Percentiles rank a stretch among this genome's conserved stretches.
phyloP scores from a whole-genome alignment of 1,140 invertebrate species.

The Andricus grossulariae region DNA sequence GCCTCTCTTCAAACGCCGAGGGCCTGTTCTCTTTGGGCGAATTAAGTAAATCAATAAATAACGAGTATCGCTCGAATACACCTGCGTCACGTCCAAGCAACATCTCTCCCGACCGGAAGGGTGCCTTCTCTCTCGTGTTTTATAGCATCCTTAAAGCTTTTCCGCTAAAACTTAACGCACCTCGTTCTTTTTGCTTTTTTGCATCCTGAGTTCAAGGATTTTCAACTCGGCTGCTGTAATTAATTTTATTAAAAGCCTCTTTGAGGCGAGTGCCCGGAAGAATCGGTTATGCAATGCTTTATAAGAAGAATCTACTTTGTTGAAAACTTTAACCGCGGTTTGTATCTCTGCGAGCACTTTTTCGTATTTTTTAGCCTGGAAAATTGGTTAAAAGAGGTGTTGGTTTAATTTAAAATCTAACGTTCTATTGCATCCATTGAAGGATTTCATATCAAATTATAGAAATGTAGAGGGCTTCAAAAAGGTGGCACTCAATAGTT shows the following conservation, averaged over 20 bases:
- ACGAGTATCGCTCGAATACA: slow-evolving; percentile 69
- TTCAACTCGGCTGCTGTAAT: slow-evolving; percentile 29
- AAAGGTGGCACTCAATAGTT: no score
- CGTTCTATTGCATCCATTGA: no score
- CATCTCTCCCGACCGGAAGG: slow-evolving; percentile 18
- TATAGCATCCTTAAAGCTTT: slow-evolving; percentile 19
- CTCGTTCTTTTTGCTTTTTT: background rate
- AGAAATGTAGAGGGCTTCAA: no score
- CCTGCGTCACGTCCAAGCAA: slow-evolving; percentile 59
- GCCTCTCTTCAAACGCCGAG: slow-evolving; percentile 67
- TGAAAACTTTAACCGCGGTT: background rate
- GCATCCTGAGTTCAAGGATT: slow-evolving; percentile 7
- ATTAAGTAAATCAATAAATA: slow-evolving; percentile 77
- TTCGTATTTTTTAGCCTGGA: no score
- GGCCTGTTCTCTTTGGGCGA: slow-evolving; percentile 69
- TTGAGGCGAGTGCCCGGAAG: background rate
- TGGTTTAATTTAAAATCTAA: no score
- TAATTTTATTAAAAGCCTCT: slow-evolving; percentile 28
- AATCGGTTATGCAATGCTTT: background rate
- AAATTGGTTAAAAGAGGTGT: no score
- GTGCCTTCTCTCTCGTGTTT: slow-evolving; percentile 3
- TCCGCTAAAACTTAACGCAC: slow-evolving; percentile 31
- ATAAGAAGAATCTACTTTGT: background rate
- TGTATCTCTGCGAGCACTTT: no score
- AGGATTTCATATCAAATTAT: no score